Evolutionary conservation across 2,797 vertebrate species (phyloP).

Genomic region (Acropternis orthonyx): DNA sequence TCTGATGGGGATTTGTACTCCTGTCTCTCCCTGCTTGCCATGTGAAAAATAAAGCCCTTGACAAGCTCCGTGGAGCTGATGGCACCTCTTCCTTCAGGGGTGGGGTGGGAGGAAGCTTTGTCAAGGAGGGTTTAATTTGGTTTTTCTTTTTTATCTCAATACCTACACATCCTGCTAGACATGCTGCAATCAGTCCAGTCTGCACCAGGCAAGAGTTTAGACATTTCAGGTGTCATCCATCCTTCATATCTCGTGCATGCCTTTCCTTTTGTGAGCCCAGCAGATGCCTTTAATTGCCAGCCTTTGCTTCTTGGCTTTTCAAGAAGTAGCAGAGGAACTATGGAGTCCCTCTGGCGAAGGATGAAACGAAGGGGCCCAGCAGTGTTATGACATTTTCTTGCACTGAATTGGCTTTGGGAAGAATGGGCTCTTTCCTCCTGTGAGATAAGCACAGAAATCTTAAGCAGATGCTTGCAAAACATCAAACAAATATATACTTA

Average conservation of each 20-base stretch:
- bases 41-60: not conserved
- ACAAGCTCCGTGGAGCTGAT: not conserved
- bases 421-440: slow-evolving; percentile 56
- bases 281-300: slow-evolving; percentile 74
- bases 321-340: slow-evolving; percentile 43
- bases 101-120: not conserved
- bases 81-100: slow-evolving; percentile 35
- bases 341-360: slow-evolving; percentile 64
- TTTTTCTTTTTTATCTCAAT: slow-evolving; percentile 41
- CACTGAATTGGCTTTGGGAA: slow-evolving; percentile 55
- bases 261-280: slow-evolving; percentile 38
- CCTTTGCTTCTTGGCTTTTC: slow-evolving; percentile 48
- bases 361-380: slow-evolving; percentile 70
- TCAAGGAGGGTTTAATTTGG: not conserved
- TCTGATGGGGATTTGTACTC: not conserved
- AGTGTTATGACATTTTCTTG: slow-evolving; percentile 67
- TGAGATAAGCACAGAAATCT: slow-evolving; percentile 74
- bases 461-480: slow-evolving; percentile 72
- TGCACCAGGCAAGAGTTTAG: slow-evolving; percentile 11
- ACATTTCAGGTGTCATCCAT: slow-evolving; percentile 60
- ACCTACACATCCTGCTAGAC: slow-evolving; percentile 27
- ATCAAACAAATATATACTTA: slow-evolving; percentile 63
- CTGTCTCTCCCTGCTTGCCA: not conserved
- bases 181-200: slow-evolving; percentile 2
- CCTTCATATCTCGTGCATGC: slow-evolving; percentile 48